Evolutionary conservation across 64 coral and sea anemone genomes (phyloP).

Genomic region (Platygyra sinensis): DNA sequence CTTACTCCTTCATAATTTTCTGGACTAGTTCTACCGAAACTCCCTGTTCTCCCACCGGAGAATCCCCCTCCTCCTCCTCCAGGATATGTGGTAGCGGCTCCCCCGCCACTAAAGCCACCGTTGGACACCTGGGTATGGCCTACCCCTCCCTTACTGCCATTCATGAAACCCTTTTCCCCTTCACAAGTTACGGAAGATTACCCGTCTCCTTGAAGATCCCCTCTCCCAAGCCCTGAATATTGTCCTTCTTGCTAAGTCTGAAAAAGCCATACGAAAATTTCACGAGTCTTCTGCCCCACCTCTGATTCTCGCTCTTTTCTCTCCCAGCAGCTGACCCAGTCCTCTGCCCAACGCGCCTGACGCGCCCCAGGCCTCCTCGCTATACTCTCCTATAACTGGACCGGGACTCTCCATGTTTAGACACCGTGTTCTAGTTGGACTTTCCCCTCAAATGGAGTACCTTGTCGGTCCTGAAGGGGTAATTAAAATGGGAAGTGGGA

Average conservation of each 20-base stretch:
- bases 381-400: slow-evolving; percentile 63
- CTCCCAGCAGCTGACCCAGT: slow-evolving; percentile 2
- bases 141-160: slow-evolving; percentile 46
- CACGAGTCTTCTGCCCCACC: background rate
- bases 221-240: slow-evolving; percentile 26
- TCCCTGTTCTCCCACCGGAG: slow-evolving; percentile 77
- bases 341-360: slow-evolving; percentile 35
- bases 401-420: slow-evolving; percentile 73
- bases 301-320: slow-evolving; percentile 60
- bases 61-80: slow-evolving; percentile 89
- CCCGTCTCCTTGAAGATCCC: slow-evolving; percentile 42
- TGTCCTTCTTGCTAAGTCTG: background rate
- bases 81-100: slow-evolving; percentile 30
- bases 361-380: slow-evolving; percentile 61
- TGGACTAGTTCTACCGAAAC: slow-evolving; percentile 40
- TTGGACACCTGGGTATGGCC: background rate
- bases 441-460: slow-evolving; percentile 66
- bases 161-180: slow-evolving; percentile 49
- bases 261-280: too few species aligned
- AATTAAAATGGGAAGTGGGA: too few species aligned
- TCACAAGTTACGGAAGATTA: background rate
- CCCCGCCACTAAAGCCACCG: slow-evolving; percentile 76
- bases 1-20: slow-evolving; percentile 57
- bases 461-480: background rate
- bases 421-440: slow-evolving; percentile 49